Conservation (phyloP, 1,140 invertebrate species). For the Semibalanus balanoides region DNA sequence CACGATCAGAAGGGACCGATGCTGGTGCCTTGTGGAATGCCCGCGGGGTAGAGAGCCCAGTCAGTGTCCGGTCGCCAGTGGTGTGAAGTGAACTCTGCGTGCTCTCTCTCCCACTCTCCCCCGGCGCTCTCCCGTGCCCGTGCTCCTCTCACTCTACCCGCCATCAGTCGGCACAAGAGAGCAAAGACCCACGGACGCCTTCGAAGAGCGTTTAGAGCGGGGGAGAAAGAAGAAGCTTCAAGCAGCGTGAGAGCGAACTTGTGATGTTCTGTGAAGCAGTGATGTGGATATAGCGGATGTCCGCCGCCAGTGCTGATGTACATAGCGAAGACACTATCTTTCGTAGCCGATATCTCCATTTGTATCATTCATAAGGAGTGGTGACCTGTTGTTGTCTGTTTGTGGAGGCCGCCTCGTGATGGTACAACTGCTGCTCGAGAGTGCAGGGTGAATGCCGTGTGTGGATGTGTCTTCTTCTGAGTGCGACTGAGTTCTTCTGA, state of each 20-base stretch:
- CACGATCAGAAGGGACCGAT: neutral
- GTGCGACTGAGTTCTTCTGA: too few species aligned
- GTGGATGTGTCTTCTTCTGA: neutral
- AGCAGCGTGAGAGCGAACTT: neutral
- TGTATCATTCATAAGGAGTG: neutral
- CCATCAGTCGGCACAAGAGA: too few species aligned
- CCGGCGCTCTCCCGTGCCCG: too few species aligned
- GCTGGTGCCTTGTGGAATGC: neutral
- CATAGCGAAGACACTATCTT: neutral
- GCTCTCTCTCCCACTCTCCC: too few species aligned
- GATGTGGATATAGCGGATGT: neutral
- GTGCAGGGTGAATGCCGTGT: neutral
- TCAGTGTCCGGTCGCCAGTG: neutral
- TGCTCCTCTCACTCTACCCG: too few species aligned
- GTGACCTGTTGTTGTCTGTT: neutral
- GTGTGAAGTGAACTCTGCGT: neutral
- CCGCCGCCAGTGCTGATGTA: neutral
- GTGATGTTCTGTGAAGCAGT: neutral
- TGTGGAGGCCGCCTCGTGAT: neutral
- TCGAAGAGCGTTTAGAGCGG: too few species aligned
- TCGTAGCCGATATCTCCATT: conserved; percentile 1
- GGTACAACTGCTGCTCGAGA: neutral
- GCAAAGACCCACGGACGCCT: too few species aligned
- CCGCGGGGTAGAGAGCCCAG: too few species aligned
- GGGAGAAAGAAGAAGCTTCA: too few species aligned